phyloP scores from a whole-genome alignment of 1,140 invertebrate genomes.

The Drosophila willistoni region DNA sequence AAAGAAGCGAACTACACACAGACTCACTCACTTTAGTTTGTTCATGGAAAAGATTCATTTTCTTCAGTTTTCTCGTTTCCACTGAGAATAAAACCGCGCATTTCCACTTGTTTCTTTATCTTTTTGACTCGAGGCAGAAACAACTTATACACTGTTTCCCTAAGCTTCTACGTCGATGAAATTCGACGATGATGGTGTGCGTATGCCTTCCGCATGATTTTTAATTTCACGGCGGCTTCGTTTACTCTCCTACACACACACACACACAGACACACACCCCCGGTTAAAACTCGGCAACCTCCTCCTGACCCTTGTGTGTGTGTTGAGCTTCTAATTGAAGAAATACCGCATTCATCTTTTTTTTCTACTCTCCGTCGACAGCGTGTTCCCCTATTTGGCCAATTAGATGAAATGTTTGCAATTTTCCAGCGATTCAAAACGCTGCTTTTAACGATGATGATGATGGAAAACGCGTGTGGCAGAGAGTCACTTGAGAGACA shows the following conservation, averaged over 20 bases:
- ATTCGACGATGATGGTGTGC: not conserved
- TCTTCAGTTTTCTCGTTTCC: not conserved
- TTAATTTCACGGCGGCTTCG: constrained; percentile 48
- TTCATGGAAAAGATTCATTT: not conserved
- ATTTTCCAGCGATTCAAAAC: constrained; percentile 48
- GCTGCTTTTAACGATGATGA: constrained; percentile 45
- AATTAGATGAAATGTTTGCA: constrained; percentile 57
- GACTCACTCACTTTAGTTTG: no score
- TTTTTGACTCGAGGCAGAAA: constrained; percentile 11
- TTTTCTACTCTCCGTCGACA: not conserved
- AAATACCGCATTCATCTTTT: constrained; percentile 35
- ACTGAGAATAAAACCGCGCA: not conserved
- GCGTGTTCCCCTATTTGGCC: constrained; percentile 13
- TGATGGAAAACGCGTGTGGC: constrained; percentile 40
- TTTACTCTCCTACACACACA: constrained; percentile 5
- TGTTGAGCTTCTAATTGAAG: constrained; percentile 70
- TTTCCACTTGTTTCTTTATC: constrained; percentile 41
- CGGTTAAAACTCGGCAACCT: not conserved
- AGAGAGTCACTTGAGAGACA: not conserved
- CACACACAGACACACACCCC: no score
- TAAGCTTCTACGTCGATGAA: not conserved
- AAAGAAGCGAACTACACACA: no score
- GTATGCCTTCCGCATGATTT: constrained; percentile 23
- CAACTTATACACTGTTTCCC: constrained; percentile 36
- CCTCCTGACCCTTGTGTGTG: constrained; percentile 19